These are phyloP conservation scores for Bos javanicus DNA, from an alignment of 2,113 vertebrate genomes.

Conservation along the genomic window DNA sequence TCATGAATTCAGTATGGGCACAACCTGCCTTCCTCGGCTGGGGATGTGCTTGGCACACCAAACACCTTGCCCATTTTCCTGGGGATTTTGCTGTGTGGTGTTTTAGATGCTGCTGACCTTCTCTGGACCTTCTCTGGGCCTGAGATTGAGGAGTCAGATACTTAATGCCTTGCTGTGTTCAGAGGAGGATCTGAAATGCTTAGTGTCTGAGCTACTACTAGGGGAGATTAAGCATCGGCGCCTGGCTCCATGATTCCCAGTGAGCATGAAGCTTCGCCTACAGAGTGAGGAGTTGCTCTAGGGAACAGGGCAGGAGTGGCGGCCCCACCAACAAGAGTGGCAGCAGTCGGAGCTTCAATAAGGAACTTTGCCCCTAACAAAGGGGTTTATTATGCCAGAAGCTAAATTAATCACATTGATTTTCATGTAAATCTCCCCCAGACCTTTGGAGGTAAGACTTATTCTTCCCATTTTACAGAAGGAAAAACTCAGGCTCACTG, in stretches of 20 bases:
- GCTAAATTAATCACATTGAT: background rate
- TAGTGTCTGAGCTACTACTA: background rate
- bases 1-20: too few species aligned
- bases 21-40: background rate
- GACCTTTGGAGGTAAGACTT: background rate
- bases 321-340: too few species aligned
- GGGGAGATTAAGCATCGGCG: background rate
- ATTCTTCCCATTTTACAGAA: background rate
- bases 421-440: background rate
- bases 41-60: background rate
- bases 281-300: background rate
- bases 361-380: background rate
- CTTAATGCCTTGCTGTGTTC: background rate
- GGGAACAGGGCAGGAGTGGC: accelerated
- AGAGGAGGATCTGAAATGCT: background rate
- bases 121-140: conserved; percentile 5
- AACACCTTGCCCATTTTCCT: background rate
- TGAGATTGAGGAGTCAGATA: background rate
- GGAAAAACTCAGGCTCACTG: background rate
- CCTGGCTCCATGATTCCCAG: background rate
- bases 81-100: background rate
- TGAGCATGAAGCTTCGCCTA: accelerated
- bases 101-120: background rate
- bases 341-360: too few species aligned
- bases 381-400: background rate